Base-by-base conservation (phyloP, 2,113 vertebrate genomes). In the Dolichallabes microphthalmus region DNA sequence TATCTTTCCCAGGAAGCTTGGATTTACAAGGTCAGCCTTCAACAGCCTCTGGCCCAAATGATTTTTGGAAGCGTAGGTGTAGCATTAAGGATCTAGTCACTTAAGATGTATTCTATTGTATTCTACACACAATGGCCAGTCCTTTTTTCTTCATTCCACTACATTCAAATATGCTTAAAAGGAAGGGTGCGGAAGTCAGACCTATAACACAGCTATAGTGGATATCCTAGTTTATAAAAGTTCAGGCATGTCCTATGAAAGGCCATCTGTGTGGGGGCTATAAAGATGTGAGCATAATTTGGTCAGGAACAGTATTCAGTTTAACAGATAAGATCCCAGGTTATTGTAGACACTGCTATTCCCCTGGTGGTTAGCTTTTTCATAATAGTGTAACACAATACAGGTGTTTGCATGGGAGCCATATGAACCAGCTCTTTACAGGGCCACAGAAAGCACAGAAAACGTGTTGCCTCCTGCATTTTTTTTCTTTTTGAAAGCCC, bases 81-180 rank as follows among this genome's bases (percentile, higher is more conserved):
- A 50, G 35, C 57, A 25, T 73, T 63, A 82, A 66, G 53, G 88
- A 73, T 86, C 50, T 63, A 52, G 85, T 55, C 74, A 45, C 73
- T 52, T 74, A 87, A 83, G 85, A 89, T 82, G 66, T 85, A 35
- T 60, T 17, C 39, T n/a, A 86, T 88, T 89, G 89, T 88, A 45
- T 86, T 75, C 15, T 27, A 30, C 35, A 80, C 71, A 88, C 87
- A 89, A 89, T 86, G 76, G 74, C 39, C 63, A 35, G 39, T 58
- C 84, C 75, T 82, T 82, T 71, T 71, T 39, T 58, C 71, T 39
- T 61, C 35, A 45, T 53, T 71, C 27, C 52, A 19, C 52, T 68
- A 10, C 55, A 45, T 53, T 50, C 52, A 25, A 66, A 61, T 35
- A 35, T 66, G 30, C 83, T 80, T 71, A 80, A 58, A 22, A 66